phyloP scores from a whole-genome alignment of 1,140 invertebrate genomes.

The Neodiprion lecontei region DNA sequence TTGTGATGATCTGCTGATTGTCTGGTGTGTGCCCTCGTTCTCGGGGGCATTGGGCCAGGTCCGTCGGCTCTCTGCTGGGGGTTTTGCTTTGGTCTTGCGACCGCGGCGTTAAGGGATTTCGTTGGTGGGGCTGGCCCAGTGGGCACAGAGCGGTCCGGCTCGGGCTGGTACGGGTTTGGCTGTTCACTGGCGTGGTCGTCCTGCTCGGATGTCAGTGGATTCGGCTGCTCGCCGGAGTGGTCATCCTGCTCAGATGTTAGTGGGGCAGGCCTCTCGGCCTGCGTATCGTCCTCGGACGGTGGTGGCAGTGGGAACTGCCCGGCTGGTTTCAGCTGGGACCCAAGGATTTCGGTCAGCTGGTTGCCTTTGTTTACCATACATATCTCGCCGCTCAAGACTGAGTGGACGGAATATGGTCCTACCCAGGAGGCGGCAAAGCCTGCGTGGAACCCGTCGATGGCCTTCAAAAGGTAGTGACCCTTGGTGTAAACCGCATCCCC shows the following conservation, averaged over 20 bases:
- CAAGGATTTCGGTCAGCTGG: not conserved
- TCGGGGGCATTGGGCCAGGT: too few relatives aligned
- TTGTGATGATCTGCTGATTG: too few relatives aligned
- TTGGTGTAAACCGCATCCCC: conserved; percentile 12
- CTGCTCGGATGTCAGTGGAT: not conserved
- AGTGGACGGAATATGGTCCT: conserved; percentile 21
- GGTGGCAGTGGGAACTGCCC: not conserved
- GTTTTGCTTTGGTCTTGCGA: too few relatives aligned
- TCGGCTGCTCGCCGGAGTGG: not conserved
- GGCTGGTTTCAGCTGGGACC: not conserved
- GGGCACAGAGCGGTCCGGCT: not conserved
- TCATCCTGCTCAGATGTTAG: not conserved
- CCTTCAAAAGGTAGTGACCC: conserved; percentile 24
- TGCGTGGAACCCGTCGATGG: conserved; percentile 21
- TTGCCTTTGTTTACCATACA: conserved; percentile 6
- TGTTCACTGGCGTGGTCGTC: not conserved
- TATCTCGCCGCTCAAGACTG: conserved; percentile 1
- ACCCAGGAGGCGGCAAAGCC: conserved; percentile 26
- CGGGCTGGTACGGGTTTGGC: not conserved
- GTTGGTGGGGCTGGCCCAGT: too few relatives aligned
- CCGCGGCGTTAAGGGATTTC: too few relatives aligned
- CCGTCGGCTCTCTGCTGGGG: too few relatives aligned
- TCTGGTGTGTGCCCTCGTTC: too few relatives aligned
- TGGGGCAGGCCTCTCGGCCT: not conserved
- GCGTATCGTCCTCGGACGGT: not conserved